phyloP scores from a whole-genome alignment of 2,888 invertebrate genomes.

The Nudaria mundana region DNA sequence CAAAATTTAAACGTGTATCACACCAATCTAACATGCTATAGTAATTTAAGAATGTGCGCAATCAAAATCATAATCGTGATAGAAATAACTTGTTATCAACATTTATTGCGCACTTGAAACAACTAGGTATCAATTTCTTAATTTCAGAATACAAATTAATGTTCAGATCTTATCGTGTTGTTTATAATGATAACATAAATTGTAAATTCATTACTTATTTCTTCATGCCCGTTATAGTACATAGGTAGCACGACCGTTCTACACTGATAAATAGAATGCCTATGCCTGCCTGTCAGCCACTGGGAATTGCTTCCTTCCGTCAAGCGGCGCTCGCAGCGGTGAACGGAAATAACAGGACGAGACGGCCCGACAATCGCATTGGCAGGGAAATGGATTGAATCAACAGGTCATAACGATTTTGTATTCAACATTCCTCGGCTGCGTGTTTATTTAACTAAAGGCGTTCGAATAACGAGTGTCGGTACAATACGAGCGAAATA shows the following conservation, averaged over 20 bases:
- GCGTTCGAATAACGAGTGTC: slow-evolving; percentile 6
- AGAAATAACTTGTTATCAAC: too few relatives aligned
- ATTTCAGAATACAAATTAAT: slow-evolving; percentile 25
- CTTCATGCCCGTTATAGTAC: neutral
- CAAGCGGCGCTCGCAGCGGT: slow-evolving; percentile 42
- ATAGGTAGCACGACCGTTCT: slow-evolving; percentile 2
- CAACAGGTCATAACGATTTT: slow-evolving; percentile 58
- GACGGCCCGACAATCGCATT: slow-evolving; percentile 62
- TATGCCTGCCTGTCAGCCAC: slow-evolving; percentile 56
- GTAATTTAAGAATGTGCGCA: neutral
- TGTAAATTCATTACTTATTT: neutral
- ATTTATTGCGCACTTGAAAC: slow-evolving; percentile 33
- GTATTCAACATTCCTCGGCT: slow-evolving; percentile 15
- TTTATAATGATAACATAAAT: slow-evolving; percentile 1
- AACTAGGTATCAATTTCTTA: slow-evolving; percentile 32
- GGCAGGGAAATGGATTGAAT: slow-evolving; percentile 68
- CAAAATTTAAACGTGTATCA: neutral
- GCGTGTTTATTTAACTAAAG: slow-evolving; percentile 17
- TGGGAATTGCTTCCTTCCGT: slow-evolving; percentile 77
- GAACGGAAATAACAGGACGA: slow-evolving; percentile 71
- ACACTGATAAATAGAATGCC: slow-evolving; percentile 45
- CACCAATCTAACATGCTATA: too few relatives aligned
- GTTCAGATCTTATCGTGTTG: slow-evolving; percentile 1
- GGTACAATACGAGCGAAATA: slow-evolving; percentile 20
- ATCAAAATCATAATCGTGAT: slow-evolving; percentile 12